phyloP scores from a whole-genome alignment of 2,888 invertebrate genomes.

The Cryptocheilus praepositus region DNA sequence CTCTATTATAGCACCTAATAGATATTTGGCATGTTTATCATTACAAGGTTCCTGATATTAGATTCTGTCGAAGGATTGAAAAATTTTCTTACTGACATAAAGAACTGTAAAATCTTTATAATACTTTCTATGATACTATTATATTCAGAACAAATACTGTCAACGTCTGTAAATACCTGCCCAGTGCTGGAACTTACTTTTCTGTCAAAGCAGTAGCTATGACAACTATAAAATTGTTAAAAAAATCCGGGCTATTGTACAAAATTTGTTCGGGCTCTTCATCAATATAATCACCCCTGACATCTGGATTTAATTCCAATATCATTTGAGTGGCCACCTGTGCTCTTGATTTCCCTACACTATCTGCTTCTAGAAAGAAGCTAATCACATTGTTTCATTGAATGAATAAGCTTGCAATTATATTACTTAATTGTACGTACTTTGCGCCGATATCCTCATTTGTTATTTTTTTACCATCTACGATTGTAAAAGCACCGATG shows the following conservation, averaged over 20 bases:
- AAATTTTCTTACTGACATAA: no score
- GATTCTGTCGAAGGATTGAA: no score
- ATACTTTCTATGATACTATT: no score
- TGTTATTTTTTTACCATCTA: constrained; percentile 90
- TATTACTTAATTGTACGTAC: constrained; percentile 74
- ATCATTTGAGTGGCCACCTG: constrained; percentile 88
- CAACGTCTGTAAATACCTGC: not conserved
- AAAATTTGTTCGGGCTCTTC: constrained; percentile 91
- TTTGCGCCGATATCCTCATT: constrained; percentile 96
- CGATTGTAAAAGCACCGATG: constrained; percentile 91
- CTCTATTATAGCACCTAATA: not conserved
- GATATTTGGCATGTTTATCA: no score
- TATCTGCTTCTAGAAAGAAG: constrained; percentile 92
- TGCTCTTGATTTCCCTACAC: constrained; percentile 89
- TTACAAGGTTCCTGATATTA: no score
- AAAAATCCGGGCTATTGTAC: constrained; percentile 90
- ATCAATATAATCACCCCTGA: constrained; percentile 93
- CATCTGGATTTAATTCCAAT: constrained; percentile 94
- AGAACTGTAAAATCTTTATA: no score
- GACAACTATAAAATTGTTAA: constrained; percentile 91
- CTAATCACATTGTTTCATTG: constrained; percentile 73
- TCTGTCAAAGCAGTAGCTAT: constrained; percentile 87
- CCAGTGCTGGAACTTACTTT: constrained; percentile 75
- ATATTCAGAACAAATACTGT: no score
- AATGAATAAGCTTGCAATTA: not conserved